Evolutionary conservation across 2,797 vertebrate genomes (phyloP).

Genomic region (Tenualosa thibaudeaui): DNA sequence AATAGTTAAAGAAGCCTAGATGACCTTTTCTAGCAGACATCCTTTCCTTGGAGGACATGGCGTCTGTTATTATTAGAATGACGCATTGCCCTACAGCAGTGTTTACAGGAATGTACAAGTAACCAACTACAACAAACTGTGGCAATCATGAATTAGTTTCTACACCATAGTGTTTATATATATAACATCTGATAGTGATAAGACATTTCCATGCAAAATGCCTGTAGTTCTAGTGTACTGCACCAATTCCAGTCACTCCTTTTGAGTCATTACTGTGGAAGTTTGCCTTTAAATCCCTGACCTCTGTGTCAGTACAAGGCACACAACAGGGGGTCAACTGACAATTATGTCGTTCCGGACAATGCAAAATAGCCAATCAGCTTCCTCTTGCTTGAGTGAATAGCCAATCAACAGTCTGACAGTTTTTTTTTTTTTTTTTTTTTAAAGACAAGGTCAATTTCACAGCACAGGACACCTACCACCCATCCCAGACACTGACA

Average conservation of each 20-base stretch:
- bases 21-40: background rate
- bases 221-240: background rate
- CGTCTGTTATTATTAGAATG: background rate
- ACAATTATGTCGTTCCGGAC: background rate
- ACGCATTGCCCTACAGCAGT: background rate
- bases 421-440: background rate
- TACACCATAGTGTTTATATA: background rate
- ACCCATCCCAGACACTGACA: background rate
- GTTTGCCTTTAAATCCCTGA: background rate
- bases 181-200: background rate
- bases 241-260: background rate
- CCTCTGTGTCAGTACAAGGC: background rate
- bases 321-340: background rate
- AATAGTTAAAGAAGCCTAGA: background rate
- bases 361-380: background rate
- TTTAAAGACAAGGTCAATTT: conserved; percentile 3
- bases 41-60: conserved; percentile 1
- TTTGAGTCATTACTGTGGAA: background rate
- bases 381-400: background rate
- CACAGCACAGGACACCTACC: background rate
- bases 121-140: background rate
- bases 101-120: background rate
- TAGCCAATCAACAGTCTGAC: background rate
- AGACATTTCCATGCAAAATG: background rate
- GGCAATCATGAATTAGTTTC: background rate